phyloP scores from a whole-genome alignment of 2,797 vertebrate species.

The Phalloptychus januarius region DNA sequence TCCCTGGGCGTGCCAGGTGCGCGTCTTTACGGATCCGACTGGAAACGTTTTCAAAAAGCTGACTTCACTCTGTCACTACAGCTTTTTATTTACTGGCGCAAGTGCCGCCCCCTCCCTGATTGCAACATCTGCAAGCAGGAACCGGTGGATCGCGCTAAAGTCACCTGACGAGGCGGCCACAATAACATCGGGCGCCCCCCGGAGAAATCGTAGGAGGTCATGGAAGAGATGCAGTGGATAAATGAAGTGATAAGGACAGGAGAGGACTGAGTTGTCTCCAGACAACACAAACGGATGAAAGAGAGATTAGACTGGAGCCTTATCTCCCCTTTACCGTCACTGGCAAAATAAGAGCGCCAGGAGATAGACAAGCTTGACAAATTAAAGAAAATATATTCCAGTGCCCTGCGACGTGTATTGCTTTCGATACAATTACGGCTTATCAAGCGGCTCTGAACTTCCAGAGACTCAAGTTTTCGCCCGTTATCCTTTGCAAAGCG shows the following conservation, averaged over 20 bases:
- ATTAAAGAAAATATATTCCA: not conserved
- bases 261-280: not conserved
- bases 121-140: not conserved
- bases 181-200: not conserved
- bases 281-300: not conserved
- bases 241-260: conserved; percentile 8
- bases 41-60: not conserved
- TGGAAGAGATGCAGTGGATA: not conserved
- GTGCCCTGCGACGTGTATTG: not conserved
- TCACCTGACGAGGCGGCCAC: not conserved
- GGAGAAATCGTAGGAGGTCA: conserved; percentile 1
- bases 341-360: not conserved
- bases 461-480: not conserved
- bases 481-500: not conserved
- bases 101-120: not conserved
- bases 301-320: not conserved
- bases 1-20: not conserved
- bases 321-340: not conserved
- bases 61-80: not conserved
- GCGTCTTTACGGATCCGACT: not conserved
- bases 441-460: not conserved
- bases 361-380: not conserved
- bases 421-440: not conserved
- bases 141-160: not conserved
- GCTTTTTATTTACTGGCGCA: not conserved